phyloP scores from a whole-genome alignment of 2,797 vertebrate species.

The Octomys mimax region DNA sequence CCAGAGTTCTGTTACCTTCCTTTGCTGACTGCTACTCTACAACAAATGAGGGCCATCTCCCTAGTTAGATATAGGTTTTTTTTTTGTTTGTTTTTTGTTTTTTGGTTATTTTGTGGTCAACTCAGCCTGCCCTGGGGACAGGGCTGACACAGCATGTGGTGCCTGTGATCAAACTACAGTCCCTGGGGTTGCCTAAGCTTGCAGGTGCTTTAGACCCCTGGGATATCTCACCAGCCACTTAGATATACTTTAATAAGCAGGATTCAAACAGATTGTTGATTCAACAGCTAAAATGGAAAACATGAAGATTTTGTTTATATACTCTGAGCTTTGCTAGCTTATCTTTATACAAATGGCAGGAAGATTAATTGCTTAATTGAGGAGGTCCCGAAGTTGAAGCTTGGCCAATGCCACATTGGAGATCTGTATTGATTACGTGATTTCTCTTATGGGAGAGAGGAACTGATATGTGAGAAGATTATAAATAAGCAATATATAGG shows the following conservation, averaged over 20 bases:
- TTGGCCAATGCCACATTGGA: not conserved
- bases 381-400: slow-evolving; percentile 1
- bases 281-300: slow-evolving; percentile 43
- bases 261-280: not conserved
- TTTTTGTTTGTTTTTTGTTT: too few relatives aligned
- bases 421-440: not conserved
- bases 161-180: too few relatives aligned
- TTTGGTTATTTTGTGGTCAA: too few relatives aligned
- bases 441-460: slow-evolving; percentile 6
- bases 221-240: not conserved
- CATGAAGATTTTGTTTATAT: slow-evolving; percentile 40
- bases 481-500: not conserved
- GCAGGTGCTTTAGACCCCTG: too few relatives aligned
- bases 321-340: slow-evolving; percentile 54
- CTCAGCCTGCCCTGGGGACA: too few relatives aligned
- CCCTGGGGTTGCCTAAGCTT: too few relatives aligned
- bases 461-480: slow-evolving; percentile 39
- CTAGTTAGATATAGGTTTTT: not conserved
- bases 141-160: too few relatives aligned
- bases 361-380: slow-evolving; percentile 28
- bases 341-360: slow-evolving; percentile 44
- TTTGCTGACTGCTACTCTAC: not conserved
- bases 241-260: slow-evolving; percentile 40
- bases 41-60: not conserved
- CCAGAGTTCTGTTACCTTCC: not conserved